A percentile compares a stretch with the other conserved stretches of the same genome.
These are phyloP conservation scores for Volucella inanis DNA, from an alignment of 2,888 invertebrate species.

Conservation along the genomic window DNA sequence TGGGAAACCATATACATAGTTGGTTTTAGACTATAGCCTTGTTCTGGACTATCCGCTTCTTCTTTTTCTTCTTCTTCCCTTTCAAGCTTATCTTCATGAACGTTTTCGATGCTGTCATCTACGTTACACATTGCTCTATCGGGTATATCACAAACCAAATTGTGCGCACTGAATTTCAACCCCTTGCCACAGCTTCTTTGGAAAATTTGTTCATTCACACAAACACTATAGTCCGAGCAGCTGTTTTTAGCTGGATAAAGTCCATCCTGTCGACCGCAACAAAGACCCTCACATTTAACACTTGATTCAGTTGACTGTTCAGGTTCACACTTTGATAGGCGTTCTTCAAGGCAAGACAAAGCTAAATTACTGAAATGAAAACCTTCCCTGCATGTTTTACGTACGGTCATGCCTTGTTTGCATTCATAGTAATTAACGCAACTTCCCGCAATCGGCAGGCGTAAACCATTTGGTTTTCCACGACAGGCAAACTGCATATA, in stretches of 20 bases:
- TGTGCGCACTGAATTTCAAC: slow-evolving; percentile 42
- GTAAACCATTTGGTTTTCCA: slow-evolving; percentile 49
- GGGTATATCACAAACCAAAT: slow-evolving; percentile 57
- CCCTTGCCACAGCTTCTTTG: slow-evolving; percentile 38
- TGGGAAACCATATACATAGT: slow-evolving; percentile 46
- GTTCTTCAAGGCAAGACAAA: slow-evolving; percentile 50
- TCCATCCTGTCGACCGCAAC: slow-evolving; percentile 50
- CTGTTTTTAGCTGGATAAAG: slow-evolving; percentile 38
- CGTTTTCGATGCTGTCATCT: too few relatives aligned
- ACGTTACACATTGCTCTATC: slow-evolving; percentile 36
- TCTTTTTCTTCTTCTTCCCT: background rate
- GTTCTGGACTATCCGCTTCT: background rate
- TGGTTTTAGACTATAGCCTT: background rate
- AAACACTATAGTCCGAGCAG: slow-evolving; percentile 39
- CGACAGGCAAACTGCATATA: slow-evolving; percentile 57
- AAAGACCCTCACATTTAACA: slow-evolving; percentile 45
- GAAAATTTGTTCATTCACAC: slow-evolving; percentile 25
- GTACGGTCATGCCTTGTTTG: slow-evolving; percentile 14
- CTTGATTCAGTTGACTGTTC: background rate
- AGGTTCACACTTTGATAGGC: slow-evolving; percentile 37
- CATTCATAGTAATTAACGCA: slow-evolving; percentile 58
- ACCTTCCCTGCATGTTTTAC: slow-evolving; percentile 41
- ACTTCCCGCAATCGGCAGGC: slow-evolving; percentile 59
- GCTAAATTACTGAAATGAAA: slow-evolving; percentile 47
- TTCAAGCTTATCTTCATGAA: too few relatives aligned